These are phyloP conservation scores for Oscheius myriophilus DNA, from an alignment of 2,888 invertebrate genomes.

Conservation along the genomic window DNA sequence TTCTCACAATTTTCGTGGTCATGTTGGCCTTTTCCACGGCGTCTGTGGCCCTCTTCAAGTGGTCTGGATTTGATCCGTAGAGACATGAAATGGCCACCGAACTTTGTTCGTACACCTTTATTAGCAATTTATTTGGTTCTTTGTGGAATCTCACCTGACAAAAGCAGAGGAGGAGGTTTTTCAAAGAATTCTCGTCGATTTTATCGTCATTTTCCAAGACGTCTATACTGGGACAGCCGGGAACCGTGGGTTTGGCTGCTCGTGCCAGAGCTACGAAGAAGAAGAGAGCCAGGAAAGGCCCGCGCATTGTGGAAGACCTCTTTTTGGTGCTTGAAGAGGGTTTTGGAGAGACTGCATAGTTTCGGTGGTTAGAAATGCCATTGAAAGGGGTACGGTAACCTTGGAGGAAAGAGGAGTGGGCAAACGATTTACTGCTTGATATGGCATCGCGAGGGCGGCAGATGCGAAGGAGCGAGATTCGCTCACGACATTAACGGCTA, in stretches of 20 bases:
- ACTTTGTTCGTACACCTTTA: conserved; percentile 34
- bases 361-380: not conserved
- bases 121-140: too few relatives aligned
- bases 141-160: conserved; percentile 42
- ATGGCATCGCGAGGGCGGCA: too few relatives aligned
- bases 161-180: conserved; percentile 55
- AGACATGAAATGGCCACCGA: conserved; percentile 54
- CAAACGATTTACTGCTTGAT: not conserved
- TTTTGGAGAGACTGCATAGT: too few relatives aligned
- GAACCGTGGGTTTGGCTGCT: conserved; percentile 32
- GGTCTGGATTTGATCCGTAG: conserved; percentile 61
- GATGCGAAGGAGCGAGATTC: too few relatives aligned
- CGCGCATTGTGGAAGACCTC: not conserved
- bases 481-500: too few relatives aligned
- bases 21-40: conserved; percentile 57
- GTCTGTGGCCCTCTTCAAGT: conserved; percentile 52
- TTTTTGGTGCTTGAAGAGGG: too few relatives aligned
- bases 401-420: conserved; percentile 15
- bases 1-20: conserved; percentile 48
- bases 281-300: conserved; percentile 15
- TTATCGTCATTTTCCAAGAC: conserved; percentile 51
- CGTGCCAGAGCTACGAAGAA: not conserved
- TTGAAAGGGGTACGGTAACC: conserved; percentile 17
- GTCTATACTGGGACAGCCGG: conserved; percentile 64
- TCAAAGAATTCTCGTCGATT: conserved; percentile 41